Evolutionary conservation across 2,113 vertebrate species (phyloP), one percentile per base, ranked within the genome.

Genomic region (Gadus macrocephalus): DNA sequence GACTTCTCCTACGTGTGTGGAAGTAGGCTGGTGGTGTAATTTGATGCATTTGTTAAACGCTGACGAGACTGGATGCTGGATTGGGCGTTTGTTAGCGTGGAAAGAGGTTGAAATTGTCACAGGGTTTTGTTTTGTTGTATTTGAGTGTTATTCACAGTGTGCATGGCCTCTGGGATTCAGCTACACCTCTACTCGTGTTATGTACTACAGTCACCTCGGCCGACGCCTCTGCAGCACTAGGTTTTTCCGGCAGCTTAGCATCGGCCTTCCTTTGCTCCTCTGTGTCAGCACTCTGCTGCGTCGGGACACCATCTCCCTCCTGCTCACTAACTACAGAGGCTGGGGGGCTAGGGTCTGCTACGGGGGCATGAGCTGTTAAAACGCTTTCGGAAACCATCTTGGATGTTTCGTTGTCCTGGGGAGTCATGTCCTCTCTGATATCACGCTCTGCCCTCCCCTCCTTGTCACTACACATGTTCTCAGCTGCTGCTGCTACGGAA

Each of bases 171-270:
- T 49, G 42, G 42, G 12, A 9, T 14, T 9, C 42, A 49, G 31
- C 42, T 64, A 75, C 53, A 3, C 16, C n/a, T 55, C 49, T 71
- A 74, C 56, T 55, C 61, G 19, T 64, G 9, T 69, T 78, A 82
- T 25, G 68, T 49, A 70, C 72, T 86, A 83, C 38, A 59, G 73
- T 91, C 87, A 92, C 88, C 89, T 91, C 80, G 81, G 56, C 60
- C 1, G 75, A 49, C 59, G 76, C 19, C 56, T 88, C 81, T 72
- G 81, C 76, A 79, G 76, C 74, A 70, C 38, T 80, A 66, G 79
- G 53, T 76, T 83, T 85, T 85, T 64, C 76, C 74, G 74, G 56
- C 68, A 70, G 67, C 55, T 75, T 70, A 77, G 60, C 28, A 62
- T 77, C 68, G 53, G 68, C 67, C 60, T 85, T 81, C 72, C 73